A percentile compares a stretch with the other conserved stretches of the same genome.
Conservation (phyloP, 2,888 invertebrate genomes). For the Pollenia griseotomentosa region DNA sequence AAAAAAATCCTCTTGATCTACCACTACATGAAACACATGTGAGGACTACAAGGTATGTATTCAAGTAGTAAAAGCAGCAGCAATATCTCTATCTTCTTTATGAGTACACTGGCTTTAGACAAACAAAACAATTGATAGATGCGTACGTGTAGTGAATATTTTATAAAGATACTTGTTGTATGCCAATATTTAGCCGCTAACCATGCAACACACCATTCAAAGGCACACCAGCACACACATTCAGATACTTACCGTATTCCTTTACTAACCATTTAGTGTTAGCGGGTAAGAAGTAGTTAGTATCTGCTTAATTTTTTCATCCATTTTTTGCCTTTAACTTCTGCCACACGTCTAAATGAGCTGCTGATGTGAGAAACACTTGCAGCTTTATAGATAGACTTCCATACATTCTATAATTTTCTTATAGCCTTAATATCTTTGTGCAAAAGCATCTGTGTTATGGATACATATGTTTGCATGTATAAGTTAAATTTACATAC, state of each 20-base stretch:
- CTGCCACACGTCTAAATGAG: conserved; percentile 67
- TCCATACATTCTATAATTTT: neutral
- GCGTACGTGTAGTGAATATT: conserved; percentile 71
- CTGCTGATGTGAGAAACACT: conserved; percentile 73
- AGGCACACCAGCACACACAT: conserved; percentile 11
- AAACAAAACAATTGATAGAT: conserved; percentile 72
- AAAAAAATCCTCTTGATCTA: conserved; percentile 5
- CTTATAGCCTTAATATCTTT: neutral
- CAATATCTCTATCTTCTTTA: conserved; percentile 31
- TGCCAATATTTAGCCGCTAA: conserved; percentile 70
- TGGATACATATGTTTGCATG: conserved; percentile 4
- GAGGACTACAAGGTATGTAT: neutral
- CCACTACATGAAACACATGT: conserved; percentile 12
- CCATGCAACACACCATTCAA: conserved; percentile 37
- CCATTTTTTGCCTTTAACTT: neutral
- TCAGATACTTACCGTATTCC: neutral
- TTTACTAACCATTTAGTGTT: conserved; percentile 45
- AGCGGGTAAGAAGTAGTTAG: conserved; percentile 40
- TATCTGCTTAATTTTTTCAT: conserved; percentile 44
- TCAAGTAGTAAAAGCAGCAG: neutral
- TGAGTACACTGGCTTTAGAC: conserved; percentile 37
- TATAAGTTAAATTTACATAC: conserved; percentile 12
- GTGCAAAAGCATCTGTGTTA: neutral
- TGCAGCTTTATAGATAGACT: conserved; percentile 54
- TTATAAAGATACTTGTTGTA: conserved; percentile 63